Base-by-base conservation (phyloP, 2,888 invertebrate species). In the Heteromurus nitidus region DNA sequence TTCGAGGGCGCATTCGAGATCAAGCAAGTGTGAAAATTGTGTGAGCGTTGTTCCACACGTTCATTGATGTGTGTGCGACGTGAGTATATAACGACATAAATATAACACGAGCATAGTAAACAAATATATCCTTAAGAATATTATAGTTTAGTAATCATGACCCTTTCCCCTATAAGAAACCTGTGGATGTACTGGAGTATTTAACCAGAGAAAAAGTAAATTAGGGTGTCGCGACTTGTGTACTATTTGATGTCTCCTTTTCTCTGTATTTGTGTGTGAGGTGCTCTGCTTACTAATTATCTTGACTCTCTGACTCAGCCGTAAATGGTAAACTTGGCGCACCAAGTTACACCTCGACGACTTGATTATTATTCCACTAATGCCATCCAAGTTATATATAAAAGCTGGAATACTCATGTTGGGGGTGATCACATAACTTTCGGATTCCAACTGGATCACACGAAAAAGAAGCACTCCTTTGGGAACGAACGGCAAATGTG, bases 231-330 rank as follows among this genome's bases (percentile, higher is more conserved):
- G 22, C 55, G 58, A 44, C n/a, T n/a, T n/a, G n/a, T n/a, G 55
- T 65, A 53, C 20, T 50, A 64, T 11, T 28, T 62, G 47, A 1
- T 60, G 31, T 60, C 31, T 53, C 20, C 60, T 26, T n/a, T n/a
- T n/a, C n/a, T 60, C 28, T 24, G 26, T 11, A 11, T 28, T 74
- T 31, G 58, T 44, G 13, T 58, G 67, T 20, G 53, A 47, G 42
- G 47, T 67, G 75, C 28, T n/a, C 26, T 76, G 75, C 67, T 60
- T 76, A 76, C 75, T 76, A 76, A 76, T 76, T 76, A 76, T 68
- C 75, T 20, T 42, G 42, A 62, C 47, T 11, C 42, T 58, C 24
- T 55, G 55, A 18, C 16, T 67, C 22, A 9, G 28, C 22, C 11
- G 44, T 55, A 26, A 24, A n/a, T n/a, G n/a, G 50, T 42, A 26